Percentiles rank a stretch among this genome's conserved stretches.
These are phyloP conservation scores for Bellardia bayeri DNA, from an alignment of 2,888 invertebrate genomes.

Conservation along the genomic window DNA sequence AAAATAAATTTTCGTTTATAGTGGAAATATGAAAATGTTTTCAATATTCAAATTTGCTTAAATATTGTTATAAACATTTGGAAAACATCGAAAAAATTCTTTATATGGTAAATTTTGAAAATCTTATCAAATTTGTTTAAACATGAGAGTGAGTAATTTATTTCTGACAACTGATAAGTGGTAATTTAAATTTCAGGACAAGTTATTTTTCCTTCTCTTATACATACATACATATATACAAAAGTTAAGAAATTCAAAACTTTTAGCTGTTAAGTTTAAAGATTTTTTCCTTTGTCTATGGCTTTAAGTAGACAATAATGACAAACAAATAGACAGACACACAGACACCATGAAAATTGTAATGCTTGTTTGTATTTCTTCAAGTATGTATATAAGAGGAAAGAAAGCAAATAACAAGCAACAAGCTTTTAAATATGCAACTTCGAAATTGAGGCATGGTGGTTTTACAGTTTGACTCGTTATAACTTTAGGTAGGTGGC, in stretches of 20 bases:
- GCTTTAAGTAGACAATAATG: conserved; percentile 42
- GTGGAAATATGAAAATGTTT: no score
- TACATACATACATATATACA: no score
- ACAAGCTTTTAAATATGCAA: conserved; percentile 5
- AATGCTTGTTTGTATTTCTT: no score
- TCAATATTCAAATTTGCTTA: no score
- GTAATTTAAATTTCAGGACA: no score
- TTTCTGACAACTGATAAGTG: no score
- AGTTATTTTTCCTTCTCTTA: background rate
- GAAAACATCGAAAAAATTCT: no score
- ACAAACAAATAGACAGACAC: conserved; percentile 7
- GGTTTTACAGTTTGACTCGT: conserved; percentile 3
- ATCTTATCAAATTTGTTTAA: no score
- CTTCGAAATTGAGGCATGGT: background rate
- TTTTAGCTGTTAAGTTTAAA: conserved; percentile 30
- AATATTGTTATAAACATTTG: no score
- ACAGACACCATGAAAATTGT: background rate
- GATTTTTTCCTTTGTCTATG: conserved; percentile 7
- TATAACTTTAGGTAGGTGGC: background rate
- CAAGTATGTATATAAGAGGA: background rate
- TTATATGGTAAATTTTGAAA: no score
- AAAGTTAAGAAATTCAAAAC: conserved; percentile 17
- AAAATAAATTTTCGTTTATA: no score
- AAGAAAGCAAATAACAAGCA: background rate
- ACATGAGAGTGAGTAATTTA: no score